These are phyloP conservation scores for Danaus chrysippus DNA, from an alignment of 2,888 invertebrate genomes.

Conservation along the genomic window DNA sequence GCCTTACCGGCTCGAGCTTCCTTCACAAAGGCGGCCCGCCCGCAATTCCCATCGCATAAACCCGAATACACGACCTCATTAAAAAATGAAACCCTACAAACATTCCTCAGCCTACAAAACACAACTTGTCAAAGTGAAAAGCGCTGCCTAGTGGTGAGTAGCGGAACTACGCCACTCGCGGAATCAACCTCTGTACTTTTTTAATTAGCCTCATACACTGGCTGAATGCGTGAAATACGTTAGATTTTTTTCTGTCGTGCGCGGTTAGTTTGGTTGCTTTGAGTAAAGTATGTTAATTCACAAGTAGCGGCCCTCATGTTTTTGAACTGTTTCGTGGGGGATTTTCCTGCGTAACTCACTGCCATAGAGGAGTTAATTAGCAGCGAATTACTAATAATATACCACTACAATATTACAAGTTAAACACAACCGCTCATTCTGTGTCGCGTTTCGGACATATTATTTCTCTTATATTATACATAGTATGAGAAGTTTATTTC, in stretches of 20 bases:
- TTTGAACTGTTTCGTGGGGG: constrained; percentile 57
- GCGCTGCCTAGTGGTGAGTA: constrained; percentile 73
- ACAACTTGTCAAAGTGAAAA: constrained; percentile 67
- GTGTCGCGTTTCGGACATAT: background rate
- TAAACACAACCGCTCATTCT: background rate
- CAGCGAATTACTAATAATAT: constrained; percentile 41
- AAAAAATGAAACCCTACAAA: constrained; percentile 71
- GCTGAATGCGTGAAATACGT: constrained; percentile 73
- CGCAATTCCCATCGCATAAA: constrained; percentile 51
- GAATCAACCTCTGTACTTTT: constrained; percentile 73
- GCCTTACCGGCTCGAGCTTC: constrained; percentile 41
- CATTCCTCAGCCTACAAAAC: constrained; percentile 57
- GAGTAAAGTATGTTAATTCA: constrained; percentile 76
- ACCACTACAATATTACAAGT: constrained; percentile 26
- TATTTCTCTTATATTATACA: background rate
- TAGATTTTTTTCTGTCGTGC: constrained; percentile 62
- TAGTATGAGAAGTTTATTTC: background rate
- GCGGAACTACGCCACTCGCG: constrained; percentile 73
- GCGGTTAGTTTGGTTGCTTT: constrained; percentile 75
- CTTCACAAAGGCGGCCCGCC: constrained; percentile 55
- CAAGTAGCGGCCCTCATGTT: constrained; percentile 58
- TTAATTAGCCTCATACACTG: constrained; percentile 75
- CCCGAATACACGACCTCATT: constrained; percentile 74
- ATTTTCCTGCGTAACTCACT: constrained; percentile 39
- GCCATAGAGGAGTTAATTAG: constrained; percentile 50